Percentiles rank a stretch among this genome's conserved stretches.
phyloP scores from a whole-genome alignment of 2,113 vertebrate species.

The Drymodes brunneopygia region DNA sequence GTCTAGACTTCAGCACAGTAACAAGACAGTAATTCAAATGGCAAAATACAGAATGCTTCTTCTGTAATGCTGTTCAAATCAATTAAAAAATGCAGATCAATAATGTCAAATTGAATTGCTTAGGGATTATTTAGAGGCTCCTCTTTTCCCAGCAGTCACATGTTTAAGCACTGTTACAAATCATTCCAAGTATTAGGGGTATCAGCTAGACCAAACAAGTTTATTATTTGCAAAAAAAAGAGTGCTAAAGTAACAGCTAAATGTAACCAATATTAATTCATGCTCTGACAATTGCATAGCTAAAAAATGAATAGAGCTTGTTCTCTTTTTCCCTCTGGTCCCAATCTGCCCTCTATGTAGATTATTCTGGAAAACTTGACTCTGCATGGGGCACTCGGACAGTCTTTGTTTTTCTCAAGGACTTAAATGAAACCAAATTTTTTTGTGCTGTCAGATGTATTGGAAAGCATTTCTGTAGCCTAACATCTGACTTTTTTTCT shows the following conservation, averaged over 20 bases:
- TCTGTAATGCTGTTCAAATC: background rate
- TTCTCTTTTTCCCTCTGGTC: background rate
- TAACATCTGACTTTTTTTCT: background rate
- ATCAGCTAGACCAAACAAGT: background rate
- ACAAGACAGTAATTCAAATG: slow-evolving; percentile 38
- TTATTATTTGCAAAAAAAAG: background rate
- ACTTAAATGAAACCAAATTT: background rate
- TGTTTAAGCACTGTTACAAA: background rate
- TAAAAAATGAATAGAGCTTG: background rate
- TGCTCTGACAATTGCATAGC: background rate
- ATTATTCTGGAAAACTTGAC: background rate
- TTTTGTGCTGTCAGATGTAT: background rate
- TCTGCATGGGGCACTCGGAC: background rate
- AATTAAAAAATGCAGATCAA: slow-evolving; percentile 34
- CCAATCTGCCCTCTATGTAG: background rate
- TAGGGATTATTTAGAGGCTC: background rate
- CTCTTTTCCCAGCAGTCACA: background rate
- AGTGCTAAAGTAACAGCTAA: background rate
- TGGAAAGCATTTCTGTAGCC: background rate
- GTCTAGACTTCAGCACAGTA: slow-evolving; percentile 24
- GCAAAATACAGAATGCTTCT: background rate
- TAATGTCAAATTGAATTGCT: background rate
- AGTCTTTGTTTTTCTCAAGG: background rate
- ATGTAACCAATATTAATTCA: background rate
- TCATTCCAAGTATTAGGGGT: background rate